Base-by-base conservation (phyloP, 2,113 vertebrate genomes). In the Nasalis larvatus region DNA sequence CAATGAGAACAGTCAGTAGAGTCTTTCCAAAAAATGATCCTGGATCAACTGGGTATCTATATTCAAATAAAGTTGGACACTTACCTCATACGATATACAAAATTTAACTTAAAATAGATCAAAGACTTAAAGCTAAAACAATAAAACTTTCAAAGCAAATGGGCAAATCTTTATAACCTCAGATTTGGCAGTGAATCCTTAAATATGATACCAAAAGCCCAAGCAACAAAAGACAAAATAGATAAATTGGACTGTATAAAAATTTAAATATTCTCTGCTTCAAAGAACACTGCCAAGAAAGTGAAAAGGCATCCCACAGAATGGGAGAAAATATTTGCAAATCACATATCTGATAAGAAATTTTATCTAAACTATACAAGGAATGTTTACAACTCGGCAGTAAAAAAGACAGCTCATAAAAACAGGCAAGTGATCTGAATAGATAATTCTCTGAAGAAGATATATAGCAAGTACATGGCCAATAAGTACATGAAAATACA, bases 241-340 rank as follows among this genome's bases (percentile, higher is more conserved):
- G 37, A 47, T 88, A 58, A 63, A 71, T 82, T 78, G 42, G 58
- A 56, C 40, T 47, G 0, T 81, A 52, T 85, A 9, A 92, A 76
- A 89, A 76, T 76, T 81, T 88, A 77, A 94, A 49, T 68, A 73
- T 42, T 88, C n/a, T 85, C 9, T 89, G 10, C 27, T 95, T 86
- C 54, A 69, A 40, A 80, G 17, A 12, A 80, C 17, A 80, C 20
- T 69, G 20, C 17, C 27, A 92, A 92, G 45, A 86, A 93, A 71
- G 21, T 68, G 35, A 92, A 86, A 89, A 92, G 45, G 82, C 6
- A 76, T 10, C 27, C 18, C 21, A 86, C 56, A 89, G 45, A 91
- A 69, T 63, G 8, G 17, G 37, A 71, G 14, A 74, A 96, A 89
- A 82, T 71, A 89, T 80, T 92, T 94, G n/a, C 49, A 71, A 83